A percentile compares a stretch with the other conserved stretches of the same genome.
These are phyloP conservation scores for Coelogynopora nodosa DNA, from an alignment of 2,888 invertebrate genomes.

Conservation along the genomic window DNA sequence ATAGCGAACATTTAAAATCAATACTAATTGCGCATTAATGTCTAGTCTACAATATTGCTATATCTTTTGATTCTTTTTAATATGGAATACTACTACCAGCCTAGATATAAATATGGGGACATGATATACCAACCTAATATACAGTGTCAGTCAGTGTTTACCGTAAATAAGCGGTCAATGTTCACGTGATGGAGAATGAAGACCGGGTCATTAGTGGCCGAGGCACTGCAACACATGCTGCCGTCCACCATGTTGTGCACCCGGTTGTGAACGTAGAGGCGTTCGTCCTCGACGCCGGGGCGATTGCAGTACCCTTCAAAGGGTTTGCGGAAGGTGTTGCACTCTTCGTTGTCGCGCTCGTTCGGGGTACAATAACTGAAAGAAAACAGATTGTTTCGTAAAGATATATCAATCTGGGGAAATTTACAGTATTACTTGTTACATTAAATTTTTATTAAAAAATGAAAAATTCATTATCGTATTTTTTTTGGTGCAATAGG, in stretches of 20 bases:
- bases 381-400: too few species aligned
- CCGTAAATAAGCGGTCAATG: constrained; percentile 29
- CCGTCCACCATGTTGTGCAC: constrained; percentile 39
- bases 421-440: too few species aligned
- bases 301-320: constrained; percentile 29
- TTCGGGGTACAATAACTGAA: background rate
- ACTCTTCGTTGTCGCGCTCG: background rate
- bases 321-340: constrained; percentile 26
- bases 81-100: too few species aligned
- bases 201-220: constrained; percentile 30
- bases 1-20: background rate
- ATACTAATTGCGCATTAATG: too few species aligned
- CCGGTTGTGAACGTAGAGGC: constrained; percentile 27
- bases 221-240: constrained; percentile 36
- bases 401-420: too few species aligned
- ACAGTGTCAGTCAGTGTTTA: background rate
- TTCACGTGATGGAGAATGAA: constrained; percentile 35
- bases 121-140: too few species aligned
- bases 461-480: too few species aligned
- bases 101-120: too few species aligned
- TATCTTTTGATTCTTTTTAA: too few species aligned
- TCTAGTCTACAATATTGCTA: too few species aligned
- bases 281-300: background rate
- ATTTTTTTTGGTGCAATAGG: too few species aligned
- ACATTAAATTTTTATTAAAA: too few species aligned